Evolutionary conservation across 1,140 invertebrate species (phyloP).

Genomic region (Hydropsyche tenuis): DNA sequence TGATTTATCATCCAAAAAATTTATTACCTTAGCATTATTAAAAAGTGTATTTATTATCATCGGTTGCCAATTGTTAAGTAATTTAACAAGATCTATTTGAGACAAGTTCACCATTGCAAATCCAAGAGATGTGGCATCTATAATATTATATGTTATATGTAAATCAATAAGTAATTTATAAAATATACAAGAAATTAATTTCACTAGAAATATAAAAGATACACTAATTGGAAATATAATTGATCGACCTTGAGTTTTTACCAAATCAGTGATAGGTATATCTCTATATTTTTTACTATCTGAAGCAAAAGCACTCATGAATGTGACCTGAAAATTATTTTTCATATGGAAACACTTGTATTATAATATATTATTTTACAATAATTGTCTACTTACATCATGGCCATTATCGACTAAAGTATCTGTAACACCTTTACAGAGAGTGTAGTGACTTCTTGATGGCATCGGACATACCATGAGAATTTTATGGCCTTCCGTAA

Average conservation of each 20-base stretch:
- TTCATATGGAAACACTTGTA: neutral
- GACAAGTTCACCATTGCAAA: slow-evolving; percentile 23
- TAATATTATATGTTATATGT: slow-evolving; percentile 10
- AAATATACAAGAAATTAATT: neutral
- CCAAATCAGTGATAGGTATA: neutral
- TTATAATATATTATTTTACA: too few relatives aligned
- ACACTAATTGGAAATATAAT: neutral
- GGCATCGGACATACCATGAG: slow-evolving; percentile 34
- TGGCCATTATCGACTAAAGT: slow-evolving; percentile 39
- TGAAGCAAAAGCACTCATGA: slow-evolving; percentile 17
- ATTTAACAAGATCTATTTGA: neutral
- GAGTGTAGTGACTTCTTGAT: slow-evolving; percentile 39
- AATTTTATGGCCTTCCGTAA: slow-evolving; percentile 31
- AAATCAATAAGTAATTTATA: neutral
- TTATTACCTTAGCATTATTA: neutral
- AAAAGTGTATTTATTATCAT: neutral
- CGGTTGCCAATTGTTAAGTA: slow-evolving; percentile 2
- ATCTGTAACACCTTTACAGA: slow-evolving; percentile 43
- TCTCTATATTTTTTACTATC: slow-evolving; percentile 24
- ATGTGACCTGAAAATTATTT: slow-evolving; percentile 23
- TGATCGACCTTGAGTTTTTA: too few relatives aligned
- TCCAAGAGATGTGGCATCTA: neutral
- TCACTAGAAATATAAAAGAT: neutral
- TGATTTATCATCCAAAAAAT: slow-evolving; percentile 27
- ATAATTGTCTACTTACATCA: slow-evolving; percentile 42